Evolutionary conservation across 2,113 vertebrate species (phyloP).

Genomic region (Ceyx margarethae): DNA sequence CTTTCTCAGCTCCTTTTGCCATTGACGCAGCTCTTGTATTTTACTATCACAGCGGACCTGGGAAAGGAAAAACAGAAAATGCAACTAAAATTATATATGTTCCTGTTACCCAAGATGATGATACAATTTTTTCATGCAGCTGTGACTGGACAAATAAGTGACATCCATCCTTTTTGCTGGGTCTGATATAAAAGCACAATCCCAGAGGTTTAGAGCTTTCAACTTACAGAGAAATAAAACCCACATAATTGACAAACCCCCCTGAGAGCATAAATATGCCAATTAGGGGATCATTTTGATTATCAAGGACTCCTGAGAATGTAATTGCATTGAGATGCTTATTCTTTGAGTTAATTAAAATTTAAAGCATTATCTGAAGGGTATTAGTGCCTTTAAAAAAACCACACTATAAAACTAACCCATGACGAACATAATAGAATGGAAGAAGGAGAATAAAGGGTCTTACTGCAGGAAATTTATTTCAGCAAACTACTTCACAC

Average conservation of each 20-base stretch:
- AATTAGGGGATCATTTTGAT: constrained; percentile 38
- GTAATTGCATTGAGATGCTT: background rate
- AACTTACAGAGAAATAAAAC: background rate
- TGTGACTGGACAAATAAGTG: background rate
- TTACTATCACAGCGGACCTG: constrained; percentile 83
- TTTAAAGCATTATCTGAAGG: constrained; percentile 56
- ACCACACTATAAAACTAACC: constrained; percentile 27
- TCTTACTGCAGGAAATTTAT: constrained; percentile 49
- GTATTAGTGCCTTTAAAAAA: constrained; percentile 58
- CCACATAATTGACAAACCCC: background rate
- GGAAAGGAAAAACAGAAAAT: background rate
- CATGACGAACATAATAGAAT: constrained; percentile 56
- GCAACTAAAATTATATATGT: background rate
- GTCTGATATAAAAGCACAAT: background rate
- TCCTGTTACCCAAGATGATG: background rate
- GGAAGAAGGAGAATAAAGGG: constrained; percentile 48
- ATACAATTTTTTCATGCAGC: background rate
- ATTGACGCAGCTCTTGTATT: constrained; percentile 88
- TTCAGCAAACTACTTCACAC: constrained; percentile 63
- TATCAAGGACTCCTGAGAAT: constrained; percentile 21
- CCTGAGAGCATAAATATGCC: constrained; percentile 27
- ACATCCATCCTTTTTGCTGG: background rate
- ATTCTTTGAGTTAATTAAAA: constrained; percentile 38
- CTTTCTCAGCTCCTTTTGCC: constrained; percentile 87
- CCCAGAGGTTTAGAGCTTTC: background rate